These are phyloP conservation scores for Smutsia gigantea DNA, from an alignment of 2,797 vertebrate genomes.

Conservation along the genomic window DNA sequence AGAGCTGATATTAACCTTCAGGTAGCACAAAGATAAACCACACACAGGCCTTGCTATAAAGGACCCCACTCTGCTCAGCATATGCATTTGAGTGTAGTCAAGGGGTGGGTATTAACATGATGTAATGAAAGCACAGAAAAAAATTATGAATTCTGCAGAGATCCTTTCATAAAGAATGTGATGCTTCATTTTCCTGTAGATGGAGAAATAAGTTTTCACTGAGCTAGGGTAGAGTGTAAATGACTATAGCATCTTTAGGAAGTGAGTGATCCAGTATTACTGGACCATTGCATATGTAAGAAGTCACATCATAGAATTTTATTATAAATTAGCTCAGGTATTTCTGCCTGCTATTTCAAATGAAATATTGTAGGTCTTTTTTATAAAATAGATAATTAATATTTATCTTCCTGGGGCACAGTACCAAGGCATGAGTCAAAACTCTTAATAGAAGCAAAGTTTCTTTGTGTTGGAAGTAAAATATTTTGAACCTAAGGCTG, in stretches of 20 bases:
- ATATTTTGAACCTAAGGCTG: neutral
- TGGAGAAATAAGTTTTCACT: neutral
- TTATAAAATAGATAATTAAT: neutral
- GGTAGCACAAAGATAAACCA: neutral
- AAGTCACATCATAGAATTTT: neutral
- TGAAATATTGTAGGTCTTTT: neutral
- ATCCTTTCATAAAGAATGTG: neutral
- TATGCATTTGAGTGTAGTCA: neutral
- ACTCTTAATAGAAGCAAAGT: neutral
- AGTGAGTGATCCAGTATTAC: neutral
- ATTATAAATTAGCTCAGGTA: neutral
- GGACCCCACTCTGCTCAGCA: neutral
- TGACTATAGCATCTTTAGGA: neutral
- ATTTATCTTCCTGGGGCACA: neutral
- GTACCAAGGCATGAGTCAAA: neutral
- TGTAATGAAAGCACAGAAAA: neutral
- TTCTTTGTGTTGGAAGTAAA: neutral
- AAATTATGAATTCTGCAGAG: neutral
- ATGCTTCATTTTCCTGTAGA: neutral
- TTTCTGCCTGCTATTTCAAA: neutral
- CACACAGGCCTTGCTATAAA: neutral
- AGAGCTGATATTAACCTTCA: neutral
- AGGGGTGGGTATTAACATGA: neutral
- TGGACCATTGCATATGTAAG: neutral
- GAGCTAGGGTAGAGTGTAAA: neutral